Percentiles rank a stretch among this genome's conserved stretches.
These are phyloP conservation scores for Coccyzus lansbergi DNA, from an alignment of 2,797 vertebrate species.

Conservation along the genomic window DNA sequence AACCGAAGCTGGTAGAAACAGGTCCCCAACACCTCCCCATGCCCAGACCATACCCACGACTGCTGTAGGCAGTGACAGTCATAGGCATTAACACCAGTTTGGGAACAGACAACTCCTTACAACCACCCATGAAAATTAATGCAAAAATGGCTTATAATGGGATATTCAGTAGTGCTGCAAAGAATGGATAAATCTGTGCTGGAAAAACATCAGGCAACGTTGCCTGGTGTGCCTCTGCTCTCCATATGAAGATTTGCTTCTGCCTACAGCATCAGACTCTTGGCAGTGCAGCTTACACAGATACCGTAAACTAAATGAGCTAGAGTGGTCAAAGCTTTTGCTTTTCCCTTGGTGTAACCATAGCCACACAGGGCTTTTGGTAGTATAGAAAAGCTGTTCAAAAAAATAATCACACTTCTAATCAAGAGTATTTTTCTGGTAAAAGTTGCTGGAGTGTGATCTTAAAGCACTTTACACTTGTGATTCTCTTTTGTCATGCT, in stretches of 20 bases:
- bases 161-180: background rate
- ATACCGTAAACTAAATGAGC: background rate
- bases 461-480: slow-evolving; percentile 68
- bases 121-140: background rate
- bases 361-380: slow-evolving; percentile 10
- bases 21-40: background rate
- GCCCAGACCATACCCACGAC: background rate
- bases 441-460: slow-evolving; percentile 58
- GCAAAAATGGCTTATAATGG: background rate
- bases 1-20: background rate
- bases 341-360: background rate
- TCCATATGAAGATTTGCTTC: background rate
- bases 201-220: background rate
- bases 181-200: background rate
- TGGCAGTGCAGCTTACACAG: background rate
- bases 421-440: slow-evolving; percentile 58
- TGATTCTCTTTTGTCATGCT: slow-evolving; percentile 54
- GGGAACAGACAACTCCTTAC: background rate
- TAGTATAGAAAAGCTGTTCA: slow-evolving; percentile 5
- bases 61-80: background rate
- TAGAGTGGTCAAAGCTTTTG: background rate
- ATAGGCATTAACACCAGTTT: background rate
- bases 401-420: slow-evolving; percentile 33
- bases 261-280: background rate
- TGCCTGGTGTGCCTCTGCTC: background rate